Evolutionary conservation across 2,888 invertebrate species (phyloP), one percentile per base, ranked within the genome.

Genomic region (Tiphia femorata): DNA sequence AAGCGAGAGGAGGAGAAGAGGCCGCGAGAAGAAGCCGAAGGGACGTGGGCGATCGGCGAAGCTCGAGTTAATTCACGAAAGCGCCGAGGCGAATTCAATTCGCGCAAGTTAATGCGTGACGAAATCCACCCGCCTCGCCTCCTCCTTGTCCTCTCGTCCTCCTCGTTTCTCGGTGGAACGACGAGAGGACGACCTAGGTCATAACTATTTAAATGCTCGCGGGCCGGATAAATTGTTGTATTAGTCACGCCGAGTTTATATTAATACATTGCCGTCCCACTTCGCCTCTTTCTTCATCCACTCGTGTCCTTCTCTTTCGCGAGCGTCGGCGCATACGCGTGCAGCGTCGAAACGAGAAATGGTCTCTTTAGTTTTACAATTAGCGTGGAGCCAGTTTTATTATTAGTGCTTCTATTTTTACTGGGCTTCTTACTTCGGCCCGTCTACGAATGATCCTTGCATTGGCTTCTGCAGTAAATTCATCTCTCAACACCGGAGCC

Each of bases 221-320:
- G 66, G n/a, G 67, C 72, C 62, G 73, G 73, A 76, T 75, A 76
- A 81, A 79, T 81, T 76, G 76, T 79, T 78, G 73, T 75, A 77
- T 81, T 75, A 77, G 80, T 80, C 80, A 79, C 73, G 75, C 75
- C 75, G 68, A 78, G 75, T 78, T 80, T 79, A 70, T 75, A 79
- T 78, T 77, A 79, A 79, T 77, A 76, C 67, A 67, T 43, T 48
- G 49, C 51, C 60, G 23, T 27, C 37, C 44, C 16, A 12, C 50
- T 20, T 21, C n/a, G 19, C 20, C 30, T 5, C 21, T 21, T 25
- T 30, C 17, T 44, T 35, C 37, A 23, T 35, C 17, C 16, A 17
- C 17, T 29, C 42, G 55, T 49, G 48, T 50, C 43, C n/a, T 46
- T 38, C 46, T 44, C 46, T 43, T 37, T 46, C 46, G 46, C 38